phyloP scores from a whole-genome alignment of 2,797 vertebrate species.

The Pseudochaenichthys georgianus region DNA sequence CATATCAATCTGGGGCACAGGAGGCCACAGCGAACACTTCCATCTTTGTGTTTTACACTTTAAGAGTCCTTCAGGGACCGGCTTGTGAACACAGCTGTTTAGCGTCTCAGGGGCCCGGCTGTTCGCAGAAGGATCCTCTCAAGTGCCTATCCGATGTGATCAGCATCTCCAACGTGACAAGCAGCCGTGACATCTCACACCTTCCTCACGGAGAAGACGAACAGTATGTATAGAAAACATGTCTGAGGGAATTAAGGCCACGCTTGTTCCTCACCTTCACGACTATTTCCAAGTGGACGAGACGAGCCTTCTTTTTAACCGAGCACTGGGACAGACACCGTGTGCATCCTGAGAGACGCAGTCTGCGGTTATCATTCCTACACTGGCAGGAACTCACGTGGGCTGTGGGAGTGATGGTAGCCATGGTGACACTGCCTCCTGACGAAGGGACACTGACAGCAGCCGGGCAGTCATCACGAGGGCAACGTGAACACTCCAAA shows the following conservation, averaged over 20 bases:
- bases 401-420: constrained; percentile 31
- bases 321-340: constrained; percentile 37
- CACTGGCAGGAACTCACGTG: constrained; percentile 14
- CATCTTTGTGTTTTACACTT: constrained; percentile 65
- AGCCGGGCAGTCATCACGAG: constrained; percentile 6
- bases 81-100: constrained; percentile 76
- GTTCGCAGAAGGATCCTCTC: constrained; percentile 68
- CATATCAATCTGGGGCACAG: constrained; percentile 36
- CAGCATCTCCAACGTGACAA: constrained; percentile 25
- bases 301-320: constrained; percentile 27
- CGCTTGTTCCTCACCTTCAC: constrained; percentile 38
- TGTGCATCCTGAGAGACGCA: constrained; percentile 53
- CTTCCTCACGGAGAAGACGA: constrained; percentile 25
- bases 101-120: constrained; percentile 58
- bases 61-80: constrained; percentile 65
- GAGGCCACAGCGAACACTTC: constrained; percentile 46
- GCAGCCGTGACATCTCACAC: constrained; percentile 54
- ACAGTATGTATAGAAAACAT: constrained; percentile 41
- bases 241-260: constrained; percentile 56
- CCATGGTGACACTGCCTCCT: constrained; percentile 27
- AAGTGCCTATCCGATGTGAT: constrained; percentile 55
- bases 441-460: constrained; percentile 26
- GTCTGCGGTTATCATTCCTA: constrained; percentile 53
- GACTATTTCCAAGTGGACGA: constrained; percentile 23
- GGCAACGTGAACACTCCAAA: constrained; percentile 6